Conservation (phyloP, 2,888 invertebrate genomes). For the Drosophila antonietae region DNA sequence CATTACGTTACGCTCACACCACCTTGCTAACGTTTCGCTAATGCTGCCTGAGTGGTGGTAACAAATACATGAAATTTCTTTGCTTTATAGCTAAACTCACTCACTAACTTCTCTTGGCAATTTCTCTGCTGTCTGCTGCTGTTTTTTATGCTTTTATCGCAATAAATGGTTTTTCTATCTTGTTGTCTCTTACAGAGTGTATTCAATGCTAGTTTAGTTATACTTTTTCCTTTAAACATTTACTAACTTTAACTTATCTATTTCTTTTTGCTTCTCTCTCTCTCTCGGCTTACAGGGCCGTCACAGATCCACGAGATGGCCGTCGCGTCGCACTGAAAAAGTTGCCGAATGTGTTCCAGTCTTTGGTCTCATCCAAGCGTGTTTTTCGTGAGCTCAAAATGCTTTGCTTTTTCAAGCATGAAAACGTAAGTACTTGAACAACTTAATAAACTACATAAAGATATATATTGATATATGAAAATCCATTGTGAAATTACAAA, state of each 20-base stretch:
- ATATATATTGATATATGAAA: constrained; percentile 5
- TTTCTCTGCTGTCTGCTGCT: background rate
- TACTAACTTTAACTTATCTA: constrained; percentile 4
- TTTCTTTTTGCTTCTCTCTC: constrained; percentile 5
- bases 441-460: background rate
- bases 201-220: background rate
- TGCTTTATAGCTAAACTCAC: background rate
- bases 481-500: background rate
- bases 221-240: background rate
- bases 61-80: constrained; percentile 20
- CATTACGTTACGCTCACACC: background rate
- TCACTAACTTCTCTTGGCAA: background rate
- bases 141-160: background rate
- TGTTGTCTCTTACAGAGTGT: background rate
- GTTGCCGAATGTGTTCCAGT: constrained; percentile 99
- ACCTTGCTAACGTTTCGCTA: background rate
- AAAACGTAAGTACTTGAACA: constrained; percentile 93
- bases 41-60: constrained; percentile 32
- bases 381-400: constrained; percentile 99
- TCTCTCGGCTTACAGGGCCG: constrained; percentile 90
- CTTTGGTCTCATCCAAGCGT: constrained; percentile 98
- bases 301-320: constrained; percentile 99
- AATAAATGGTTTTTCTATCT: constrained; percentile 5
- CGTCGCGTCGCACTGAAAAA: constrained; percentile 99
- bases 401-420: constrained; percentile 99